phyloP scores from a whole-genome alignment of 2,888 invertebrate species.

The Microctonus hyperodae region DNA sequence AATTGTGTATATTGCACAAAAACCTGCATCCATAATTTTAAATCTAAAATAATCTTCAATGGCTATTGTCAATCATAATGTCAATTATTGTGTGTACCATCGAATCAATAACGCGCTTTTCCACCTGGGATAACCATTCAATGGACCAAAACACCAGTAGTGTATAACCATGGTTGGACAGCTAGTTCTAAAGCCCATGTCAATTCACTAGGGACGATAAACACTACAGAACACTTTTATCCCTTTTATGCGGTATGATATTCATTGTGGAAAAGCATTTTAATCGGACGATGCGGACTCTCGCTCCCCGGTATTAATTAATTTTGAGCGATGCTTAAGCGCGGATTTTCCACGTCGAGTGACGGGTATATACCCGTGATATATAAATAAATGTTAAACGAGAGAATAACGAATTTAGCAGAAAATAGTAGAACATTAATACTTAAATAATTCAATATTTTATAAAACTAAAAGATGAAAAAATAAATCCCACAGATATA shows the following conservation, averaged over 20 bases:
- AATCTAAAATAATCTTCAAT: constrained; percentile 8
- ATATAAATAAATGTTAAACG: not conserved
- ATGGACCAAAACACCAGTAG: constrained; percentile 10
- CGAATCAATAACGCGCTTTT: constrained; percentile 3
- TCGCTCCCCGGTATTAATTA: constrained; percentile 21
- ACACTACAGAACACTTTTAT: constrained; percentile 16
- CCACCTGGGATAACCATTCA: not conserved
- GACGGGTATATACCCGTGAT: not conserved
- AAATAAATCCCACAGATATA: not conserved
- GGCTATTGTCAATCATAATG: constrained; percentile 17
- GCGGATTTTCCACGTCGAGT: constrained; percentile 44
- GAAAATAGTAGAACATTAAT: not conserved
- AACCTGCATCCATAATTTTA: constrained; percentile 8
- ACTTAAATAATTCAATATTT: not conserved
- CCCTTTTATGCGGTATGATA: constrained; percentile 4
- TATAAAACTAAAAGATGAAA: not conserved
- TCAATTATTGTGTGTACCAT: constrained; percentile 8
- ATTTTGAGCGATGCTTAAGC: constrained; percentile 35
- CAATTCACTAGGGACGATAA: constrained; percentile 11
- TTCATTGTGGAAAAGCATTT: constrained; percentile 15
- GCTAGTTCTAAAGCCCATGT: constrained; percentile 20
- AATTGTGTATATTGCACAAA: not conserved
- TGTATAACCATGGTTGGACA: constrained; percentile 5
- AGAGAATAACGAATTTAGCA: not conserved
- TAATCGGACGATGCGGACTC: constrained; percentile 1